These are phyloP conservation scores for Oreonectes daqikongensis DNA, from an alignment of 2,797 vertebrate genomes.

Conservation along the genomic window DNA sequence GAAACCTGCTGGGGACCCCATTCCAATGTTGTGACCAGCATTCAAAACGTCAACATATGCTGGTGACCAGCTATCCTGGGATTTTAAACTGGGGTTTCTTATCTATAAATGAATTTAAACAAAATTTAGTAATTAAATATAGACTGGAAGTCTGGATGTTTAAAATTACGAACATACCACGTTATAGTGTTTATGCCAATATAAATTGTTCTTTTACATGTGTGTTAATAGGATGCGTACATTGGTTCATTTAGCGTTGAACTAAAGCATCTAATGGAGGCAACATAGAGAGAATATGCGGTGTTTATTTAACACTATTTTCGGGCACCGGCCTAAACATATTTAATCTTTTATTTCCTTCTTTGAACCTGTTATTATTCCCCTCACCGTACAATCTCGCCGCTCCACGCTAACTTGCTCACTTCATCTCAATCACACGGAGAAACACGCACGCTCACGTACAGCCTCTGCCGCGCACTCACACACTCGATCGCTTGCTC, in stretches of 20 bases:
- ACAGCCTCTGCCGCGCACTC: conserved; percentile 39
- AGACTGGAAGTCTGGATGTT: too few species aligned
- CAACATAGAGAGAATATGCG: conserved; percentile 8
- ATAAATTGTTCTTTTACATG: not conserved
- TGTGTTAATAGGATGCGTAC: not conserved
- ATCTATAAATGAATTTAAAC: not conserved
- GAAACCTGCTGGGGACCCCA: not conserved
- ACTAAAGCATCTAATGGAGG: not conserved
- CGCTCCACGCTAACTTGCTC: conserved; percentile 15
- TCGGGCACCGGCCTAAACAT: not conserved
- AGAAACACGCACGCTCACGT: conserved; percentile 76
- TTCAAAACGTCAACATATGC: not conserved
- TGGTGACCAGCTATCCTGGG: not conserved
- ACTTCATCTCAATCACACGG: conserved; percentile 68
- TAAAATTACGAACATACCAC: too few species aligned
- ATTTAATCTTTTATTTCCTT: conserved; percentile 11
- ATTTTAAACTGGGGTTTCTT: not conserved
- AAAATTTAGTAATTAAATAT: not conserved
- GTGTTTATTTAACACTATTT: conserved; percentile 7
- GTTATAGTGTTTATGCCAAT: not conserved
- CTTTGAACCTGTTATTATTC: conserved; percentile 9
- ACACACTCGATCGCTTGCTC: conserved; percentile 44
- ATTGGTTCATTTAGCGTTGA: not conserved
- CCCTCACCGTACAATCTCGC: not conserved
- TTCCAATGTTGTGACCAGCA: not conserved